Evolutionary conservation across 2,113 vertebrate species (phyloP).

Genomic region (Toxotes jaculatrix): DNA sequence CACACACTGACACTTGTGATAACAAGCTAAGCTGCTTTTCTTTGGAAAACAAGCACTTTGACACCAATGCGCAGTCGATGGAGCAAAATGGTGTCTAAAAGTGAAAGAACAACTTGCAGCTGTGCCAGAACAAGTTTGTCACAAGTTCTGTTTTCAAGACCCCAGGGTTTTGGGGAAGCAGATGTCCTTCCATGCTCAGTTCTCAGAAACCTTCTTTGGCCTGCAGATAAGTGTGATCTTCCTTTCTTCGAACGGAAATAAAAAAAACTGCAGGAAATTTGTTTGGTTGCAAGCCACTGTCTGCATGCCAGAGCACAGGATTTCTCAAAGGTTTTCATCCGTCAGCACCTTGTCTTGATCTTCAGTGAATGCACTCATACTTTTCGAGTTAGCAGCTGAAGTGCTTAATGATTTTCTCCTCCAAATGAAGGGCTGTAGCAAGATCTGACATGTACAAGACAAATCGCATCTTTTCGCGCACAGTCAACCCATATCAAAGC

Average conservation of each 20-base stretch:
- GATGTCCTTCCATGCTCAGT: conserved; percentile 14
- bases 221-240: conserved; percentile 39
- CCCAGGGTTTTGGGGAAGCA: conserved; percentile 19
- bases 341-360: conserved; percentile 40
- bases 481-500: conserved; percentile 41
- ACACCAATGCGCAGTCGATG: conserved; percentile 37
- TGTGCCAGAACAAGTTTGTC: conserved; percentile 48
- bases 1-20: conserved; percentile 65
- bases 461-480: conserved; percentile 41
- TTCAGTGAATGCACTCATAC: conserved; percentile 29
- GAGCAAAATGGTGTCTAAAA: conserved; percentile 55
- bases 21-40: conserved; percentile 63
- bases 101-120: conserved; percentile 41
- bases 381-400: conserved; percentile 26
- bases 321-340: conserved; percentile 17
- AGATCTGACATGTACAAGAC: conserved; percentile 59
- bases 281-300: conserved; percentile 25
- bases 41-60: conserved; percentile 56
- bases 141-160: conserved; percentile 42
- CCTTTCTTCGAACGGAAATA: neutral
- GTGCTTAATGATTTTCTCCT: conserved; percentile 60
- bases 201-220: conserved; percentile 25
- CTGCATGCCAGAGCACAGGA: conserved; percentile 10
- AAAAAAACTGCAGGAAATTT: conserved; percentile 30
- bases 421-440: conserved; percentile 37